Evolutionary conservation across 1,140 invertebrate species (phyloP), one percentile per base, ranked within the genome.

Genomic region (Atopsyche davidsoni): DNA sequence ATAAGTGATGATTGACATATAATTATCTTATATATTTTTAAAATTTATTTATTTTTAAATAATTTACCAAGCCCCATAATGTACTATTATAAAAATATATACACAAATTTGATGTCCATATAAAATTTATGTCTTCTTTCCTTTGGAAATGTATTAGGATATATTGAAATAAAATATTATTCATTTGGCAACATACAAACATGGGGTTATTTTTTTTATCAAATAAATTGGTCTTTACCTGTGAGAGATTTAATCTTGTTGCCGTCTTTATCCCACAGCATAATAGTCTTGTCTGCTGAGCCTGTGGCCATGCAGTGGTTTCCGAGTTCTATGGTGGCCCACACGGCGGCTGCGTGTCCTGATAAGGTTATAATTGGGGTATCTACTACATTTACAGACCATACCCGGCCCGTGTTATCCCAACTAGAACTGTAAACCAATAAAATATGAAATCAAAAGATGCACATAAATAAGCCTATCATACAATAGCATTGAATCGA

Each of bases 221-320:
- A n/a, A n/a, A n/a, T n/a, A 11, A 22, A 55, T 9, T 45, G 1
- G 25, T 14, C 21, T 22, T 36, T 62, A 77, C 75, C 77, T 53
- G 63, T 68, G 19, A 79, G 54, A 48, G 68, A 68, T 43, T 70
- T 74, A 17, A 79, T 63, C 40, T 75, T 52, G 23, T 67, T 64
- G 9, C 79, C 80, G 60, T 76, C 68, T 14, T 70, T 73, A 45
- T 78, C 78, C 92, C 92, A 96, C 7, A 94, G 62, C 58, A 84
- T 85, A 38, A 98, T 87, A 10, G 79, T 82, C 70, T 92, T 94
- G 68, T 98, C 96, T 16, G 95, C 96, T 2, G 86, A 89, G 7
- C 83, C 91, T 14, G 93, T 95, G 0, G 92, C 74, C 61, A 91
- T 81, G 25, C 75, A 70, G 2, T 72, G 67, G 58, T 79, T 75